Conservation (phyloP, 2,888 invertebrate genomes). For the Helicoverpa assulta region DNA sequence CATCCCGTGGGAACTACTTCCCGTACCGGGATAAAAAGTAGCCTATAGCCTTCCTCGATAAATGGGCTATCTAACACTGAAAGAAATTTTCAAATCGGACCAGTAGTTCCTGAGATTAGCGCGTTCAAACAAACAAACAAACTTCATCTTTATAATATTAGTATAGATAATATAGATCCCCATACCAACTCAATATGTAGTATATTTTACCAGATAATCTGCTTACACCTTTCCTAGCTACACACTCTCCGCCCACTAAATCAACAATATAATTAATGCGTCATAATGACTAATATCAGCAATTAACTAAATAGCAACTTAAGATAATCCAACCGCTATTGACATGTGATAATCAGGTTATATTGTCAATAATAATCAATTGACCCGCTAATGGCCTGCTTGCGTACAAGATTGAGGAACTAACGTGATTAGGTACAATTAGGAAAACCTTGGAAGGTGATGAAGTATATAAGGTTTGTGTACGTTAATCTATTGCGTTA, state of each 20-base stretch:
- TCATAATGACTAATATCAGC: slow-evolving; percentile 18
- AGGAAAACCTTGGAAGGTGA: slow-evolving; percentile 10
- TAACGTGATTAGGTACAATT: slow-evolving; percentile 49
- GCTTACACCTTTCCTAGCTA: not conserved
- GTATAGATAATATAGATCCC: no score
- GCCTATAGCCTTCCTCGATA: no score
- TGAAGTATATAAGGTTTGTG: slow-evolving; percentile 2
- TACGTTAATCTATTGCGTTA: not conserved
- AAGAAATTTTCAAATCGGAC: no score
- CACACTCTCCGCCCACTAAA: slow-evolving; percentile 4
- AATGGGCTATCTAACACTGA: no score
- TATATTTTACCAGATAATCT: not conserved
- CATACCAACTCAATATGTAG: no score
- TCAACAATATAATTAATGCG: slow-evolving; percentile 36
- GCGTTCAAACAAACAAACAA: no score
- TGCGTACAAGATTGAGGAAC: slow-evolving; percentile 34
- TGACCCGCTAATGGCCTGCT: slow-evolving; percentile 53
- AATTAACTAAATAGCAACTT: slow-evolving; percentile 52
- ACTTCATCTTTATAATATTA: no score
- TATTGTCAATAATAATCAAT: slow-evolving; percentile 55
- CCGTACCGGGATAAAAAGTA: no score
- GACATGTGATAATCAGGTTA: slow-evolving; percentile 52
- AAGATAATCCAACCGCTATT: slow-evolving; percentile 41
- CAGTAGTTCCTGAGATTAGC: no score
- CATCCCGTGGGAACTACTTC: no score